Conservation (phyloP, 1,140 invertebrate species). For the Paraescarpia echinospica region DNA sequence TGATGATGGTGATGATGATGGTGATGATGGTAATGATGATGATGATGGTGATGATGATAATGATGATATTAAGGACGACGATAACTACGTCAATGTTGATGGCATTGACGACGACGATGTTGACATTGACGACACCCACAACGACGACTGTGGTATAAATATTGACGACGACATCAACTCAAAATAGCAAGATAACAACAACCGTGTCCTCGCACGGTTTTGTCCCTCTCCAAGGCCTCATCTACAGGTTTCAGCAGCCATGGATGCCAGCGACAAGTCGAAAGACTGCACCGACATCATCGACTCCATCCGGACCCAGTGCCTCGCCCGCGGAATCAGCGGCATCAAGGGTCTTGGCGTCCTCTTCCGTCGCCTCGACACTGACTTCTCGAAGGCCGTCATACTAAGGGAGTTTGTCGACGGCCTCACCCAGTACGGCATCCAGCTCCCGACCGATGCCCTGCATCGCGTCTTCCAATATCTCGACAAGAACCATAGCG, state of each 20-base stretch:
- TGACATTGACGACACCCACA: no score
- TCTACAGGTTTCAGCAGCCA: background rate
- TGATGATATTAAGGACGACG: no score
- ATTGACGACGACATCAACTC: no score
- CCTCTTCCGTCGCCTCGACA: conserved; percentile 44
- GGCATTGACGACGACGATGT: no score
- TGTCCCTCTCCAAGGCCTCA: no score
- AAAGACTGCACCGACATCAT: background rate
- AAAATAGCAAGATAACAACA: no score
- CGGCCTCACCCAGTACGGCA: conserved; percentile 39
- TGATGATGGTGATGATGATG: no score
- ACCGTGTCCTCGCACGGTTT: no score
- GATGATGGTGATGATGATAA: no score
- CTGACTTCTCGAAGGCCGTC: conserved; percentile 46
- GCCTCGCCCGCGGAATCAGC: conserved; percentile 34
- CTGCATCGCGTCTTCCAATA: conserved; percentile 39
- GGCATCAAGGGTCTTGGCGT: conserved; percentile 43
- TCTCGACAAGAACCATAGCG: conserved; percentile 42
- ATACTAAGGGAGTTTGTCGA: conserved; percentile 40
- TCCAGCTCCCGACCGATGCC: conserved; percentile 38
- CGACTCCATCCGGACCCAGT: conserved; percentile 30
- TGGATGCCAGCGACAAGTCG: background rate
- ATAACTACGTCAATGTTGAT: no score
- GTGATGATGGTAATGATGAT: no score
- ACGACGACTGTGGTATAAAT: no score